phyloP scores from a whole-genome alignment of 2,113 vertebrate species.

The Gallinago undulata region DNA sequence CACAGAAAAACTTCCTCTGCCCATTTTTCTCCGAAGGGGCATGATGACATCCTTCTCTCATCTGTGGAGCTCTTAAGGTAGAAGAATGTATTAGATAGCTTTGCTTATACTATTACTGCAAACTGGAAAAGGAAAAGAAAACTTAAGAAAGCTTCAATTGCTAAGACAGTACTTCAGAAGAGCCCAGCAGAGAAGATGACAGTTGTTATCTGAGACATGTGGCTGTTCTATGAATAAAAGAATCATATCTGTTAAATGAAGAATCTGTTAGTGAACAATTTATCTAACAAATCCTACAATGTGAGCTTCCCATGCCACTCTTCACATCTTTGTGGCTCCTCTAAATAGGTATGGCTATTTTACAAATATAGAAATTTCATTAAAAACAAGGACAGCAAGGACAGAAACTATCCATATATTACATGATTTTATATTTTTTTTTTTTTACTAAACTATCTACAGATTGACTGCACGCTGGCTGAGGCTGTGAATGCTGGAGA shows the following conservation, averaged over 20 bases:
- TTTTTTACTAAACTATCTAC: neutral
- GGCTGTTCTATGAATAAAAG: neutral
- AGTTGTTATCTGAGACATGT: neutral
- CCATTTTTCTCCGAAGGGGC: neutral
- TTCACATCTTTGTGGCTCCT: neutral
- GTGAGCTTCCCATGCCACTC: neutral
- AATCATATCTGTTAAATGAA: neutral
- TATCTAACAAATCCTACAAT: neutral
- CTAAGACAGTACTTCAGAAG: neutral
- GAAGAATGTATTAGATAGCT: neutral
- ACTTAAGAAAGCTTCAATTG: neutral
- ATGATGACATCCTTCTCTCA: rapidly evolving
- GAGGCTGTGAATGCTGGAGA: neutral
- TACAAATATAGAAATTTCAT: neutral
- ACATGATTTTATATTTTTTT: neutral
- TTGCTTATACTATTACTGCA: neutral
- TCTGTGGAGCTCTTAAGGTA: neutral
- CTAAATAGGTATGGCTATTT: neutral
- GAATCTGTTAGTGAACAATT: neutral
- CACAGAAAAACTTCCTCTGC: neutral
- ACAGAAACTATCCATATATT: neutral
- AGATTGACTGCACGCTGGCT: neutral
- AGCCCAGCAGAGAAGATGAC: neutral
- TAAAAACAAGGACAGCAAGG: neutral
- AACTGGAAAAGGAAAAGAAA: neutral